phyloP scores from a whole-genome alignment of 2,888 invertebrate genomes.

The Thysanoteuthis rhombus region DNA sequence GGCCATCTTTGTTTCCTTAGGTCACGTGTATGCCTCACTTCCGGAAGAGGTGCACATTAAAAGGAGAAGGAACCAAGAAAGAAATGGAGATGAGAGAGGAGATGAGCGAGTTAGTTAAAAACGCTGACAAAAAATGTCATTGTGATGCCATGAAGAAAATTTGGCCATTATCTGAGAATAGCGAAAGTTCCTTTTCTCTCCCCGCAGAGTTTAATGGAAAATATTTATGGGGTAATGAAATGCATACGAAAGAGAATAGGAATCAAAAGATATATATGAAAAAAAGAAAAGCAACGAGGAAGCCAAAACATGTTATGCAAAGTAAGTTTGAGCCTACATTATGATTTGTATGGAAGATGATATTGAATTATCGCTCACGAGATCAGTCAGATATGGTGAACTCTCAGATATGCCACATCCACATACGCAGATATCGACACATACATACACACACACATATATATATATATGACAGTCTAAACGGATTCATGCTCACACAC shows the following conservation, averaged over 20 bases:
- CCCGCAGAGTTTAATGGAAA: background rate
- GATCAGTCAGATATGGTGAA: background rate
- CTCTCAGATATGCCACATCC: background rate
- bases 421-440: too few species aligned
- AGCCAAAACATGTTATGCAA: background rate
- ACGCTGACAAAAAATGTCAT: background rate
- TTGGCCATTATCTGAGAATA: background rate
- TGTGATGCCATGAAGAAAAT: slow-evolving; percentile 12
- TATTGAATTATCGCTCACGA: background rate
- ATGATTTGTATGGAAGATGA: background rate
- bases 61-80: background rate
- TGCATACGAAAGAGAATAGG: background rate
- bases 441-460: too few species aligned
- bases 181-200: background rate
- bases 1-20: background rate
- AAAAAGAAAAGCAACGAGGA: background rate
- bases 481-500: too few species aligned
- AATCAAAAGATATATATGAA: background rate
- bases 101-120: background rate
- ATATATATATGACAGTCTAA: too few species aligned
- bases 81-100: background rate
- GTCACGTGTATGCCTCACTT: background rate
- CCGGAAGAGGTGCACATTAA: background rate
- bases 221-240: slow-evolving; percentile 12
- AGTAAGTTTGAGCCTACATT: background rate